Percentiles rank a stretch among this genome's conserved stretches.
Evolutionary conservation across 2,113 vertebrate species (phyloP).

Genomic region (Dasyornis broadbenti): DNA sequence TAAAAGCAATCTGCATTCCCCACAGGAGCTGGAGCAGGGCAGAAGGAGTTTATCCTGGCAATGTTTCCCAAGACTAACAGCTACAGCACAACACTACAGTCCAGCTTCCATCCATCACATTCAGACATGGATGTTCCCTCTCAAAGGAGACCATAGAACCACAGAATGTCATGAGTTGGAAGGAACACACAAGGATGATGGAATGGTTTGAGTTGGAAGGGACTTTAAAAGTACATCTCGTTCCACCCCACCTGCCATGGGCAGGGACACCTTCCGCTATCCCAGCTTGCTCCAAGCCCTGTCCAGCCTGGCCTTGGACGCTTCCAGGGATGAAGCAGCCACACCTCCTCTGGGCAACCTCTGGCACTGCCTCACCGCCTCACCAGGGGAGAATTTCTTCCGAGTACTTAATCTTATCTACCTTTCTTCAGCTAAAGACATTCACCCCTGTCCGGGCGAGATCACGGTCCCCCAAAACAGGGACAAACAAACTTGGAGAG

Average conservation of each 20-base stretch:
- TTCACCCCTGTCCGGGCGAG: background rate
- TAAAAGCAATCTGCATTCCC: background rate
- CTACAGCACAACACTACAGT: background rate
- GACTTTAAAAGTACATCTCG: background rate
- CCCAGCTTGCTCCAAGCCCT: background rate
- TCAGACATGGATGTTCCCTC: background rate
- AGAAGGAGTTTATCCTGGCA: background rate
- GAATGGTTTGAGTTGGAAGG: background rate
- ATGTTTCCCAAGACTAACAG: background rate
- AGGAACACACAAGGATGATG: background rate
- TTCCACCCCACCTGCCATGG: background rate
- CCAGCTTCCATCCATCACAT: background rate
- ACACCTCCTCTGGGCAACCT: background rate
- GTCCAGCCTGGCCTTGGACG: background rate
- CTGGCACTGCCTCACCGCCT: background rate
- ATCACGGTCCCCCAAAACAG: background rate
- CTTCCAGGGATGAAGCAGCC: background rate
- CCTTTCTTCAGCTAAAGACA: background rate
- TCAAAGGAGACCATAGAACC: background rate
- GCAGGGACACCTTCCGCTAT: background rate
- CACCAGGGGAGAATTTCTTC: background rate
- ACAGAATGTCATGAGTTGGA: background rate
- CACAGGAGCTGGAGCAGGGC: background rate
- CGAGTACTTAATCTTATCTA: background rate
- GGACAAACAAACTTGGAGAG: background rate